Conservation (phyloP, 2,797 vertebrate species). For the Knipowitschia caucasica region DNA sequence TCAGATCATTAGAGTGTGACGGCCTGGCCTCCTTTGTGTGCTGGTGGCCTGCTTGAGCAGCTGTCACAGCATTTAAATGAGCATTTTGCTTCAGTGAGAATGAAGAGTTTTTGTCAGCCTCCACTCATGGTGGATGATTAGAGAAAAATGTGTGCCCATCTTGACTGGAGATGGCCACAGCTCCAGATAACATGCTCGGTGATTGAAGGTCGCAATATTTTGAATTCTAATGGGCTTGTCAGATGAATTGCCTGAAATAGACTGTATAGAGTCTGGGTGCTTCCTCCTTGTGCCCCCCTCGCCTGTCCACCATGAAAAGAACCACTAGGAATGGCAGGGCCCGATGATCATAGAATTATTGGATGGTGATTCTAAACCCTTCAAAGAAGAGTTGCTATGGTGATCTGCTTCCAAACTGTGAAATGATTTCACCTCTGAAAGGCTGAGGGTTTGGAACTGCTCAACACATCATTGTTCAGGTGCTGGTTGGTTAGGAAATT, state of each 20-base stretch:
- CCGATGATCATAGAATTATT: slow-evolving; percentile 99
- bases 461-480: slow-evolving; percentile 99
- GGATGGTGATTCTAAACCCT: slow-evolving; percentile 99
- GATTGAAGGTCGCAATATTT: slow-evolving; percentile 99
- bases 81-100: slow-evolving; percentile 97
- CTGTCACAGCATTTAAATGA: slow-evolving; percentile 98
- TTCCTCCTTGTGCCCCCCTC: slow-evolving; percentile 79
- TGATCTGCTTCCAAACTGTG: slow-evolving; percentile 99
- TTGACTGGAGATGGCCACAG: slow-evolving; percentile 99
- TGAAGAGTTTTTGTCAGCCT: slow-evolving; percentile 99
- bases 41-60: slow-evolving; percentile 89
- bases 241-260: slow-evolving; percentile 99
- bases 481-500: slow-evolving; percentile 99
- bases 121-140: slow-evolving; percentile 99
- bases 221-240: slow-evolving; percentile 99
- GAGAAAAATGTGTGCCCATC: slow-evolving; percentile 99
- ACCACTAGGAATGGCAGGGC: slow-evolving; percentile 98
- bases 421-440: slow-evolving; percentile 99
- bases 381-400: slow-evolving; percentile 99
- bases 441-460: slow-evolving; percentile 97
- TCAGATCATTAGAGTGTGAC: slow-evolving; percentile 65
- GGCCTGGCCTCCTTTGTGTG: slow-evolving; percentile 82
- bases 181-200: slow-evolving; percentile 99
- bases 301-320: slow-evolving; percentile 99
- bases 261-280: slow-evolving; percentile 98